Evolutionary conservation across 2,113 vertebrate species (phyloP).

Genomic region (Nymphicus hollandicus): DNA sequence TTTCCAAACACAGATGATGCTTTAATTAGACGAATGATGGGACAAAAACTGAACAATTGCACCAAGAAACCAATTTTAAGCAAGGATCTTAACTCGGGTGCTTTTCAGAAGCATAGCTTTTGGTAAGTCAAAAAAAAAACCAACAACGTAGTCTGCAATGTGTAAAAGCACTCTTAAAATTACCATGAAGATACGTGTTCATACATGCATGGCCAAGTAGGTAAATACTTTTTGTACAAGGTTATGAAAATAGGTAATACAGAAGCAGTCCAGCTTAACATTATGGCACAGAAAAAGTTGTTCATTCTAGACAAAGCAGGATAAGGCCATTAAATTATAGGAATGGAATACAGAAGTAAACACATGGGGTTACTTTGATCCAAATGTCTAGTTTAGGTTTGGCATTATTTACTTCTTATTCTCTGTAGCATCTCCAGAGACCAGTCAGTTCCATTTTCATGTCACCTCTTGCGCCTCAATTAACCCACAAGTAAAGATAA

Average conservation of each 20-base stretch:
- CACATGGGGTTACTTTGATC: background rate
- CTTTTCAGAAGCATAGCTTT: slow-evolving; percentile 67
- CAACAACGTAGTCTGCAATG: background rate
- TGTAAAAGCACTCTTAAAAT: background rate
- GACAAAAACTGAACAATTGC: slow-evolving; percentile 79
- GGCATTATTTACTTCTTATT: background rate
- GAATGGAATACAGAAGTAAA: background rate
- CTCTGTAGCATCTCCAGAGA: background rate
- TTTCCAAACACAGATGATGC: slow-evolving; percentile 77
- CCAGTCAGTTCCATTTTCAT: background rate
- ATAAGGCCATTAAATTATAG: background rate
- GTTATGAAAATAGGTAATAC: background rate
- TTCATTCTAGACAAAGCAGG: background rate
- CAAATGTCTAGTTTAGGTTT: background rate
- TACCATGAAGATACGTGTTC: background rate
- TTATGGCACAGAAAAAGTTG: background rate
- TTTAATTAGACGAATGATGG: slow-evolving; percentile 78
- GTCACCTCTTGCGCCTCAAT: background rate
- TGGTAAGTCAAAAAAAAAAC: slow-evolving; percentile 50
- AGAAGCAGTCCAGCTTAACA: background rate
- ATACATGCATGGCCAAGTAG: background rate
- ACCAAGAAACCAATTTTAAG: slow-evolving; percentile 77
- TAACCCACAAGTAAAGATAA: background rate
- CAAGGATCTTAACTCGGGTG: slow-evolving; percentile 73
- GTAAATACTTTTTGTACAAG: background rate